Base-by-base conservation (phyloP, 2,797 vertebrate species). In the Centropyge bicolor region DNA sequence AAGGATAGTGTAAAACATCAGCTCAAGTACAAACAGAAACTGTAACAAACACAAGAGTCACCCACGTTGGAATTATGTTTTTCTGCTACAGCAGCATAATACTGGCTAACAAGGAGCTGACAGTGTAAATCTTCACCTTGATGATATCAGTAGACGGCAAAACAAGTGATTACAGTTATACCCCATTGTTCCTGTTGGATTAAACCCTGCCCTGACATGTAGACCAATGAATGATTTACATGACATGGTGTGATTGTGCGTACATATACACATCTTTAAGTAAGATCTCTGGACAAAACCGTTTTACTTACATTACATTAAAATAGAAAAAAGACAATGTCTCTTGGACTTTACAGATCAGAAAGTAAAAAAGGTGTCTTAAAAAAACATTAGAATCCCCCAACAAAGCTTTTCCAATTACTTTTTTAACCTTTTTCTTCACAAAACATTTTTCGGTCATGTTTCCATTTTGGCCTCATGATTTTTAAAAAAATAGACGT, bases 401-500 rank as follows among this genome's bases (percentile, higher is more conserved):
- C 11, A 41, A 57, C 61, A 81, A 62, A 73, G 7, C 22, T 36
- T 68, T 70, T 48, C 56, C 5, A 65, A 61, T 35, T 51, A 52
- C 9, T 11, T 19, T 46, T 31, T 31, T 31, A 4, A 31, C 20
- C 40, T 6, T 49, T 41, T 45, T 66, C 60, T 8, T 46, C 16
- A 14, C 9, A 49, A 54, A 65, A 35, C 38, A 49, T 22, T 20
- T 51, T 66, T 49, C 31, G 57, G 46, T 74, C 65, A 48, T 31
- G 24, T 70, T 81, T 54, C 57, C 11, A 68, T 70, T 87, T 82
- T 87, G 80, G 81, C 60, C 69, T 76, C 16, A 19, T 36, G 0
- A 6, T 65, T 66, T 61, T 27, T 60, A 46, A 46, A 10, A 73
- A 75, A 35, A 80, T 24, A 70, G 52, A 72, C 24, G 43, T 11